Evolutionary conservation across 1,140 invertebrate species (phyloP).

Genomic region (Globodera ellingtonae): DNA sequence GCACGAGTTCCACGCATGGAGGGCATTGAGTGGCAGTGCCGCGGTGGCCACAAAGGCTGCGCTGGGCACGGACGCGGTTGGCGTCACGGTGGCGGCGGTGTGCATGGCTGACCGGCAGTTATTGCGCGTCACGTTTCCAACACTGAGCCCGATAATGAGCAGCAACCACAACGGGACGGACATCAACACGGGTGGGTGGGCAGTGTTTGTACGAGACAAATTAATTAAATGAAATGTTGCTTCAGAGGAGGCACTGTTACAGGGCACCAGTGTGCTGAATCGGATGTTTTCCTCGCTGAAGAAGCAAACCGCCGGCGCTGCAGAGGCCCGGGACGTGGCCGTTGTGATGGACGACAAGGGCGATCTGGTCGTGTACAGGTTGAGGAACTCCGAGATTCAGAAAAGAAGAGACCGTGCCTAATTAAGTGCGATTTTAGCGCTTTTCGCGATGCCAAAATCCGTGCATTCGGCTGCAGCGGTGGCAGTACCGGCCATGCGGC

Average conservation of each 20-base stretch:
- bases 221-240: neutral
- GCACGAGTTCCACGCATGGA: slow-evolving; percentile 26
- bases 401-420: too few species aligned
- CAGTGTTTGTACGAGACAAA: too few species aligned
- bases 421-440: neutral
- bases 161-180: neutral
- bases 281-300: slow-evolving; percentile 15
- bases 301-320: neutral
- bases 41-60: slow-evolving; percentile 3
- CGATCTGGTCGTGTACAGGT: slow-evolving; percentile 10
- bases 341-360: slow-evolving; percentile 3
- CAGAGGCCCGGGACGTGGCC: slow-evolving; percentile 7
- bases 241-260: slow-evolving; percentile 16
- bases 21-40: neutral
- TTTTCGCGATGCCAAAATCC: slow-evolving; percentile 22
- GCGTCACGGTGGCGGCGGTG: slow-evolving; percentile 15
- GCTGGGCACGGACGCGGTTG: slow-evolving; percentile 17
- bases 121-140: slow-evolving; percentile 19
- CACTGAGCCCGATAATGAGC: slow-evolving; percentile 8
- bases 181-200: too few species aligned
- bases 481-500: neutral
- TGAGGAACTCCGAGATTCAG: too few species aligned
- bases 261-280: slow-evolving; percentile 9
- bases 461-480: neutral
- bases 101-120: slow-evolving; percentile 14